These are phyloP conservation scores for Tyto alba DNA, from an alignment of 2,113 vertebrate species.

Conservation along the genomic window DNA sequence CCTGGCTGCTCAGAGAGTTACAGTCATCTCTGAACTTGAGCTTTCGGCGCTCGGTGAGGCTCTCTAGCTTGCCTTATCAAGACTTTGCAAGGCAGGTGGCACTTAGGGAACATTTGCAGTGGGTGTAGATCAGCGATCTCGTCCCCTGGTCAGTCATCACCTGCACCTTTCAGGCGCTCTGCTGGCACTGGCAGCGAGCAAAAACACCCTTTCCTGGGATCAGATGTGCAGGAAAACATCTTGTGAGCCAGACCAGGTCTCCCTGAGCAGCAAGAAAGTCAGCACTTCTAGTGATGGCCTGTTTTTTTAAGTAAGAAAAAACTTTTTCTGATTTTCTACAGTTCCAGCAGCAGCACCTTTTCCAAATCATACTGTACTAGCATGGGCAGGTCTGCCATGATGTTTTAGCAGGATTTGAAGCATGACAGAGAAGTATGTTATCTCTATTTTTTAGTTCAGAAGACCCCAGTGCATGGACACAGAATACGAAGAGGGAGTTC, in stretches of 20 bases:
- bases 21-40: not conserved
- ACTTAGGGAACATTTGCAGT: not conserved
- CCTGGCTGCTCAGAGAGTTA: not conserved
- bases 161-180: not conserved
- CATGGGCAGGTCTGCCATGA: fast-evolving
- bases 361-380: not conserved
- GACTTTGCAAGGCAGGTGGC: not conserved
- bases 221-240: not conserved
- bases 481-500: not conserved
- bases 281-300: not conserved
- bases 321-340: not conserved
- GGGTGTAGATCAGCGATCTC: not conserved
- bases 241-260: not conserved
- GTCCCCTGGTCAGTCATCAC: not conserved
- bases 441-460: not conserved
- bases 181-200: not conserved
- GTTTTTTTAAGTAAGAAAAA: not conserved
- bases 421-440: not conserved
- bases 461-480: not conserved
- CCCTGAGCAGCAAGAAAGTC: fast-evolving
- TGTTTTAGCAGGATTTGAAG: not conserved
- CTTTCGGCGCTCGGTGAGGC: not conserved
- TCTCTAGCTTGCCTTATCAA: not conserved
- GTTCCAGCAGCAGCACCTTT: not conserved
- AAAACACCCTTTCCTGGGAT: not conserved